Percentiles rank a stretch among this genome's conserved stretches.
phyloP scores from a whole-genome alignment of 2,113 vertebrate species.

The Cololabis saira region DNA sequence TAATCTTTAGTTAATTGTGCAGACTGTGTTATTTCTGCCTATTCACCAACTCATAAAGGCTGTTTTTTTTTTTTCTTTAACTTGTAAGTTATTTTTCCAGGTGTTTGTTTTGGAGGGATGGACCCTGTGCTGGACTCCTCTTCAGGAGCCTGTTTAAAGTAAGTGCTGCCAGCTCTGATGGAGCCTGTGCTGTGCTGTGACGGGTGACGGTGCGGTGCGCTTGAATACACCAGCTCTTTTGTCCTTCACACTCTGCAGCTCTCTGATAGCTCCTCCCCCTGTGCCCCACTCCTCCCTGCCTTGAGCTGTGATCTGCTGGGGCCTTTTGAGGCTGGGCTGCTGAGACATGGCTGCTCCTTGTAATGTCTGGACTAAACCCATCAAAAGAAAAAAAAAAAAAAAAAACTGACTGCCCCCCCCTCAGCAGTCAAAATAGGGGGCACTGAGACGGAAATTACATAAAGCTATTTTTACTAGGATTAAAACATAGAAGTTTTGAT shows the following conservation, averaged over 20 bases:
- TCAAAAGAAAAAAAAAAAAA: constrained; percentile 51
- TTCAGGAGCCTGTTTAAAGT: constrained; percentile 73
- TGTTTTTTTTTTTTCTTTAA: constrained; percentile 2
- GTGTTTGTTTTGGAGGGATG: constrained; percentile 51
- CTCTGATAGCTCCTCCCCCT: constrained; percentile 83
- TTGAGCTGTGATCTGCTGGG: constrained; percentile 81
- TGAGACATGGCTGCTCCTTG: constrained; percentile 73
- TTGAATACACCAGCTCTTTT: constrained; percentile 83
- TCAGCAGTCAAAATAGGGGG: constrained; percentile 56
- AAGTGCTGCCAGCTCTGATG: constrained; percentile 77
- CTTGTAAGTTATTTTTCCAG: constrained; percentile 24
- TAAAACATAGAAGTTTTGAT: constrained; percentile 16
- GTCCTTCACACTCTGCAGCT: constrained; percentile 87
- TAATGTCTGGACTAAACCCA: constrained; percentile 70
- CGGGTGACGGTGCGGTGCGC: constrained; percentile 79
- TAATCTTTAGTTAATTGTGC: constrained; percentile 33
- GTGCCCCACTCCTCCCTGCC: constrained; percentile 75
- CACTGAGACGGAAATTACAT: constrained; percentile 57
- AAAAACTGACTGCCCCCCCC: constrained; percentile 19
- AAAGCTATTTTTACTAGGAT: constrained; percentile 46
- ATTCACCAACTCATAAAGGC: constrained; percentile 18
- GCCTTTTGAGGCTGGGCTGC: constrained; percentile 72
- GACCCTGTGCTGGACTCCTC: constrained; percentile 58
- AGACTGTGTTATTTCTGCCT: constrained; percentile 18
- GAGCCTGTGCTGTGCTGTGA: constrained; percentile 81